Evolutionary conservation across 64 coral and sea anemone species (phyloP).

Genomic region (Actinia tenebrosa): DNA sequence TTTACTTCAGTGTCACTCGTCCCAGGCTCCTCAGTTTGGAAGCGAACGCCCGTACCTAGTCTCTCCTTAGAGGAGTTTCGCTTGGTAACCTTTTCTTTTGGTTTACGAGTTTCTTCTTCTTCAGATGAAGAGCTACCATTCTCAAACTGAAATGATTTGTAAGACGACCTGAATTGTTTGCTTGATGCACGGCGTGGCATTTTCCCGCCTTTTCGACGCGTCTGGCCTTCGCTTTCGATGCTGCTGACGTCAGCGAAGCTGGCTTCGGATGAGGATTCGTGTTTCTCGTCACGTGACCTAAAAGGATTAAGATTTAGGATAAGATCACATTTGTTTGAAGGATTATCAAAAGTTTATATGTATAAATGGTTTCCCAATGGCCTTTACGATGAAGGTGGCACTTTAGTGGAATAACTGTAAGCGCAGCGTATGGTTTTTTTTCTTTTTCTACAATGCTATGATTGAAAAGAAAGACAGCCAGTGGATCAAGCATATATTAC

Average conservation of each 20-base stretch:
- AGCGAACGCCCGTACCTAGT: conserved; percentile 70
- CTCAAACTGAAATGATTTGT: not conserved
- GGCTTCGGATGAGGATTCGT: conserved; percentile 76
- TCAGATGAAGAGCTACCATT: conserved; percentile 30
- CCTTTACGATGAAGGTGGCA: too few relatives aligned
- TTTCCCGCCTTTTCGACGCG: conserved; percentile 5
- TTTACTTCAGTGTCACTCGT: conserved; percentile 19
- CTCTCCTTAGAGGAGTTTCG: not conserved
- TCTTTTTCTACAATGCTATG: too few relatives aligned
- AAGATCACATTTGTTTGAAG: not conserved
- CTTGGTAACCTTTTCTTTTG: not conserved
- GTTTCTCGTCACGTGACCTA: conserved; percentile 43
- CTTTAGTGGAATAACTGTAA: too few relatives aligned
- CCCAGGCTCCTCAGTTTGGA: conserved; percentile 40
- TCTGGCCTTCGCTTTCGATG: conserved; percentile 43
- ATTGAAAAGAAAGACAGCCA: too few relatives aligned
- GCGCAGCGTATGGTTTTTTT: too few relatives aligned
- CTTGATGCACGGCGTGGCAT: not conserved
- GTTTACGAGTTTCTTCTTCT: conserved; percentile 26
- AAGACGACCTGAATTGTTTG: not conserved
- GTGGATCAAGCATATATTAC: too few relatives aligned
- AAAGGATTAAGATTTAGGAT: not conserved
- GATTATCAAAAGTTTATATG: too few relatives aligned
- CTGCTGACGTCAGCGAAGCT: conserved; percentile 93
- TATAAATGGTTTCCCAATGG: too few relatives aligned